A percentile compares a stretch with the other conserved stretches of the same genome.
Evolutionary conservation across 2,113 vertebrate species (phyloP).

Genomic region (Anarhynchus alexandrinus): DNA sequence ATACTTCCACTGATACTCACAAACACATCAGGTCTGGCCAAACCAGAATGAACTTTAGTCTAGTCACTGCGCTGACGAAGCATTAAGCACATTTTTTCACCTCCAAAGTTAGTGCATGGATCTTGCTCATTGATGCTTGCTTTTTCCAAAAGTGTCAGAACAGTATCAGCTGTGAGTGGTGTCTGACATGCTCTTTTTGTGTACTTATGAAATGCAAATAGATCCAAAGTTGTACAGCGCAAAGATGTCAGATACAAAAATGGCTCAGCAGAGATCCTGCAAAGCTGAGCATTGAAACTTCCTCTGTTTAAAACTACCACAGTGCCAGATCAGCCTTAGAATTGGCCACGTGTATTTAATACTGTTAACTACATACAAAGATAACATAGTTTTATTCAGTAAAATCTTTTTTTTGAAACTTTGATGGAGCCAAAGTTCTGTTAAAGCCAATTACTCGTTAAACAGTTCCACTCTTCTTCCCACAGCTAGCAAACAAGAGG

Average conservation of each 20-base stretch:
- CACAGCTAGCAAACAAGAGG: not conserved
- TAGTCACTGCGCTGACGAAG: not conserved
- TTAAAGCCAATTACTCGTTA: not conserved
- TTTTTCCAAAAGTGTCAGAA: not conserved
- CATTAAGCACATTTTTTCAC: not conserved
- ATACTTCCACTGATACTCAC: not conserved
- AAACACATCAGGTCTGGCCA: not conserved
- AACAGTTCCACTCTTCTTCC: not conserved
- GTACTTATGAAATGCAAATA: not conserved
- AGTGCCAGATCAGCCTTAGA: not conserved
- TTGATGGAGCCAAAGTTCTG: not conserved
- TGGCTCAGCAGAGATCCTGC: not conserved
- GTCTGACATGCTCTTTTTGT: not conserved
- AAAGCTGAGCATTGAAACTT: not conserved
- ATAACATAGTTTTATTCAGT: not conserved
- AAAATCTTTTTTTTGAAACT: not conserved
- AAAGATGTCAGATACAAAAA: not conserved
- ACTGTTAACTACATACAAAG: not conserved
- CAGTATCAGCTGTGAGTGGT: accelerated
- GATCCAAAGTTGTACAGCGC: not conserved
- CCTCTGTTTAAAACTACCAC: not conserved
- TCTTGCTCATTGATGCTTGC: not conserved
- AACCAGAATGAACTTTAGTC: not conserved
- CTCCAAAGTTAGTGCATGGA: not conserved
- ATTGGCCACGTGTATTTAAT: not conserved